A percentile compares a stretch with the other conserved stretches of the same genome.
phyloP scores from a whole-genome alignment of 2,797 vertebrate species.

The Leucoraja ocellata region DNA sequence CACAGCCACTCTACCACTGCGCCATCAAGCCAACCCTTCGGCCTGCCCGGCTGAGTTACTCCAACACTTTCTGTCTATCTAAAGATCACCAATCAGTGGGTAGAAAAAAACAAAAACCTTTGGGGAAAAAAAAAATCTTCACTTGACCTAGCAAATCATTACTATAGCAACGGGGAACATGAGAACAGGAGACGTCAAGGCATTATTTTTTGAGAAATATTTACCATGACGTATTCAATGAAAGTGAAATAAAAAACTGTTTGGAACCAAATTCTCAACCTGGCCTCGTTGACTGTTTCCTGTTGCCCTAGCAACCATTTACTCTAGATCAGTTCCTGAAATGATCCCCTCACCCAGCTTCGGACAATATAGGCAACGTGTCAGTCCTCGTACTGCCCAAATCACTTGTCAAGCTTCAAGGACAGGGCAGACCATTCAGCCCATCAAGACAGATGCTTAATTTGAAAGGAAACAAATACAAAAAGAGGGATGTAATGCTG shows the following conservation, averaged over 20 bases:
- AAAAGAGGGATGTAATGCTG: not conserved
- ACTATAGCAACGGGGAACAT: not conserved
- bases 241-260: not conserved
- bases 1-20: no score
- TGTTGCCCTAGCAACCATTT: conserved; percentile 4
- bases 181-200: not conserved
- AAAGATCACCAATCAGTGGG: not conserved
- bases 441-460: not conserved
- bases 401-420: no score
- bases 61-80: no score
- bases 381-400: no score
- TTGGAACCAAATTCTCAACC: not conserved
- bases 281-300: not conserved
- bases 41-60: no score
- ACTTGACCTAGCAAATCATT: not conserved
- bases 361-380: not conserved
- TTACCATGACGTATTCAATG: not conserved
- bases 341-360: not conserved
- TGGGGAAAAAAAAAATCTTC: not conserved
- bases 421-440: not conserved
- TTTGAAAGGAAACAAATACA: not conserved
- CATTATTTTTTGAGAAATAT: not conserved
- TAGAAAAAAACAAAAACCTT: not conserved
- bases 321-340: not conserved
- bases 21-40: no score